phyloP scores from a whole-genome alignment of 2,113 vertebrate genomes.

The Lonchura striata region DNA sequence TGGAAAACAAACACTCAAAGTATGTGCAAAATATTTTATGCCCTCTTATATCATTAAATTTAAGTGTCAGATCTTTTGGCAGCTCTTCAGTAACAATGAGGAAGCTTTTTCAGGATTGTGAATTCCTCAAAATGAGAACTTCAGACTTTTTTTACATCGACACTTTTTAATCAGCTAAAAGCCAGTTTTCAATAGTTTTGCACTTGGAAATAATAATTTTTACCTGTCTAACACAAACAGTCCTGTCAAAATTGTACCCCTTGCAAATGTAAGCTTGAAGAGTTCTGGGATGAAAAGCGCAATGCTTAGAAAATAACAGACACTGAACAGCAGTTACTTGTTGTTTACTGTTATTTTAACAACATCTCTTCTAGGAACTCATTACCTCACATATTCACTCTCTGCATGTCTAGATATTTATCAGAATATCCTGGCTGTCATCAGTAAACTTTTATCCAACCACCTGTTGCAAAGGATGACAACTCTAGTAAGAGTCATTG shows the following conservation, averaged over 20 bases:
- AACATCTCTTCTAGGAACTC: not conserved
- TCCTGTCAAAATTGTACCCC: not conserved
- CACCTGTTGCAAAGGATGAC: not conserved
- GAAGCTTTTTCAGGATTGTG: constrained; percentile 13
- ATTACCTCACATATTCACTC: not conserved
- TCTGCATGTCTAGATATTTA: not conserved
- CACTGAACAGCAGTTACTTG: not conserved
- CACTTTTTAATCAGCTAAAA: constrained; percentile 14
- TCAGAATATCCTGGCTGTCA: not conserved
- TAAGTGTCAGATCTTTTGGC: constrained; percentile 50
- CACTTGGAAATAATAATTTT: constrained; percentile 1
- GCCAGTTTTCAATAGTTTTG: not conserved
- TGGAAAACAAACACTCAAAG: constrained; percentile 52
- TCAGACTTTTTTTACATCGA: not conserved
- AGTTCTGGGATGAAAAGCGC: not conserved
- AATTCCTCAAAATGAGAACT: constrained; percentile 11
- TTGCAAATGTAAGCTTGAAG: not conserved
- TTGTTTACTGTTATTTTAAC: not conserved
- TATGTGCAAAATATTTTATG: constrained; percentile 60
- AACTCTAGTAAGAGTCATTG: not conserved
- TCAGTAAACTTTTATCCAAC: not conserved
- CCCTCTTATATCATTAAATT: constrained; percentile 46
- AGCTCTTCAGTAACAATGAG: constrained; percentile 15
- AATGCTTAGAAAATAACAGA: not conserved
- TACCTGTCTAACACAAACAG: not conserved